Conservation (phyloP, 2,888 invertebrate genomes). For the Ernsta delagoae region DNA sequence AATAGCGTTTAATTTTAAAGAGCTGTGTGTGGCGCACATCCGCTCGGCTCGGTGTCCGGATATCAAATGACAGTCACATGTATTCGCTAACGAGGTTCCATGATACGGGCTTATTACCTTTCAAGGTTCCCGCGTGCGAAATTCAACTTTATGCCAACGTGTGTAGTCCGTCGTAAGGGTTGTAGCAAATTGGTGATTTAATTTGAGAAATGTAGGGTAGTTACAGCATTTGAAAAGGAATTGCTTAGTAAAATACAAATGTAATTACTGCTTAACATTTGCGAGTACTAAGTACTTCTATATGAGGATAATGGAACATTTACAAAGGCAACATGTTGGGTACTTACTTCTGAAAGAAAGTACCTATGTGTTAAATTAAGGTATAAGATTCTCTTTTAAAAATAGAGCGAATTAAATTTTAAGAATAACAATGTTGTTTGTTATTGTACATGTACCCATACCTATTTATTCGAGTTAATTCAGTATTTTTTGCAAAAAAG, state of each 20-base stretch:
- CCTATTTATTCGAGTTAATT: too few species aligned
- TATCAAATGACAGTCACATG: slow-evolving; percentile 77
- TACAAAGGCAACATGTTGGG: slow-evolving; percentile 33
- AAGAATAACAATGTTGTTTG: too few species aligned
- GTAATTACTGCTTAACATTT: slow-evolving; percentile 60
- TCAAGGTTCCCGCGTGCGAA: slow-evolving; percentile 49
- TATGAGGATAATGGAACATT: slow-evolving; percentile 46
- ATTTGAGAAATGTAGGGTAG: slow-evolving; percentile 60
- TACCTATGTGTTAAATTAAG: not conserved
- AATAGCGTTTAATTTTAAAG: slow-evolving; percentile 55
- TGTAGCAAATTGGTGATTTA: slow-evolving; percentile 50
- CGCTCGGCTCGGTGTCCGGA: slow-evolving; percentile 56
- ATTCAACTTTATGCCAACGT: slow-evolving; percentile 51
- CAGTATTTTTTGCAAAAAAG: not conserved
- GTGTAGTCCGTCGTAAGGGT: slow-evolving; percentile 45
- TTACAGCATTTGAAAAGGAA: slow-evolving; percentile 71
- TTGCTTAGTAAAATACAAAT: slow-evolving; percentile 62
- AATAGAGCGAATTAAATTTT: too few species aligned
- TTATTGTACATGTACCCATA: too few species aligned
- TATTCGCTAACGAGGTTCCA: slow-evolving; percentile 72
- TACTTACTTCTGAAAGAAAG: not conserved
- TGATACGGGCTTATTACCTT: slow-evolving; percentile 62
- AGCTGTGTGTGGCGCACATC: slow-evolving; percentile 45
- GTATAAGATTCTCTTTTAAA: too few species aligned
- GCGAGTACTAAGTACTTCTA: slow-evolving; percentile 47